Evolutionary conservation across 2,113 vertebrate genomes (phyloP).

Genomic region (Eulemur macaco): DNA sequence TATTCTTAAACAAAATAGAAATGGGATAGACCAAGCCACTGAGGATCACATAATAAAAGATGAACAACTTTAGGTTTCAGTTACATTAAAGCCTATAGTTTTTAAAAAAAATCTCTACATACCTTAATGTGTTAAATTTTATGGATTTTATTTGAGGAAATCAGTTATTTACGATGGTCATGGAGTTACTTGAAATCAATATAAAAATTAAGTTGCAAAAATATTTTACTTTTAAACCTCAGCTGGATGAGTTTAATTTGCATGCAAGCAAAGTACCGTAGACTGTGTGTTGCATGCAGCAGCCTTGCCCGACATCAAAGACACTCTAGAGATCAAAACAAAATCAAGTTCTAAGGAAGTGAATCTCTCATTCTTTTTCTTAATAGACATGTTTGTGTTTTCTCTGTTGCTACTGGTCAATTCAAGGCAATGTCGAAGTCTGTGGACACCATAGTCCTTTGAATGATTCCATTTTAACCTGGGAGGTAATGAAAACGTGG

Average conservation of each 20-base stretch:
- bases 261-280: not conserved
- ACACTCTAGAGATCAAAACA: constrained; percentile 68
- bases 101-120: not conserved
- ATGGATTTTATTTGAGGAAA: constrained; percentile 56
- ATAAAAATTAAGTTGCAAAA: constrained; percentile 49
- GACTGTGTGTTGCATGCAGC: not conserved
- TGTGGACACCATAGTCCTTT: not conserved
- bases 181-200: not conserved
- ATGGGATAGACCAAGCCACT: not conserved
- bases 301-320: constrained; percentile 64
- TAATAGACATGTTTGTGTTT: constrained; percentile 33
- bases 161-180: constrained; percentile 11
- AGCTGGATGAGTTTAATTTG: constrained; percentile 57
- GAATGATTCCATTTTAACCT: constrained; percentile 14
- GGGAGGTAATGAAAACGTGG: not conserved
- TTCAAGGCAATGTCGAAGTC: constrained; percentile 25
- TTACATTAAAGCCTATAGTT: not conserved
- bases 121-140: not conserved
- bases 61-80: not conserved
- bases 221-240: constrained; percentile 50
- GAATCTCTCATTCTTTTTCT: constrained; percentile 22
- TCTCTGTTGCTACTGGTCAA: not conserved
- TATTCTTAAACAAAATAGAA: not conserved
- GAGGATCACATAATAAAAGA: not conserved
- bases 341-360: constrained; percentile 51